Evolutionary conservation across 2,888 invertebrate genomes (phyloP), one percentile per base, ranked within the genome.

Genomic region (Bimastos eiseni): DNA sequence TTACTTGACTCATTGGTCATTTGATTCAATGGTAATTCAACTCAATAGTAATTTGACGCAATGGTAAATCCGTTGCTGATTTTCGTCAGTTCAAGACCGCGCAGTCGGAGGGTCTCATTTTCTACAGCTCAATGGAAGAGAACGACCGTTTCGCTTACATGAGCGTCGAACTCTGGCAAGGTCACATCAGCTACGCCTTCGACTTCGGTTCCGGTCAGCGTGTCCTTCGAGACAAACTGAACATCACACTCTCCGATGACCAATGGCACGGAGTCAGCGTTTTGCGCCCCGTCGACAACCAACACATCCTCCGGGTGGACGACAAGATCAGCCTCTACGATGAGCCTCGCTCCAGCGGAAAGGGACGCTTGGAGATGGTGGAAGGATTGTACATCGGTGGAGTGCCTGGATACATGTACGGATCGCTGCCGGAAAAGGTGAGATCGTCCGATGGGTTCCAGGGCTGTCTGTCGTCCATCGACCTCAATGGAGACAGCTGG

Each of bases 241-340:
- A 98, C 98, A 91, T 36, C 94, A 94, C 97, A 91, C 96, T 98
- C 94, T 98, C 98, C 94, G 98, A 99, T 94, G 98, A 98, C 94
- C 96, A 97, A 93, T 99, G 98, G 99, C 99, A 99, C 94, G 97
- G 97, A 0, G 98, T 99, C 2, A 97, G 0, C 98, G 97, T 99
- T 37, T 96, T 97, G 55, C 96, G 98, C 91, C 98, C 98, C 0
- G 97, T 97, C 0, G 97, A 97, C 0, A 97, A 97, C 94, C 97
- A 98, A 92, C 98, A 98, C 94, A 97, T 98, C 0, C 96, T 99
- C 86, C 97, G 97, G 94, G 98, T 99, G 19, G 98, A 99, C 94
- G 98, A 98, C 91, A 92, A 93, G 83, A 93, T 94, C 21, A 94
- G 93, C 8, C 92, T 93, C 21, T 93, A 93, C 90, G 93, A 93